phyloP scores from a whole-genome alignment of 2,113 vertebrate genomes.

The Hylia prasina region DNA sequence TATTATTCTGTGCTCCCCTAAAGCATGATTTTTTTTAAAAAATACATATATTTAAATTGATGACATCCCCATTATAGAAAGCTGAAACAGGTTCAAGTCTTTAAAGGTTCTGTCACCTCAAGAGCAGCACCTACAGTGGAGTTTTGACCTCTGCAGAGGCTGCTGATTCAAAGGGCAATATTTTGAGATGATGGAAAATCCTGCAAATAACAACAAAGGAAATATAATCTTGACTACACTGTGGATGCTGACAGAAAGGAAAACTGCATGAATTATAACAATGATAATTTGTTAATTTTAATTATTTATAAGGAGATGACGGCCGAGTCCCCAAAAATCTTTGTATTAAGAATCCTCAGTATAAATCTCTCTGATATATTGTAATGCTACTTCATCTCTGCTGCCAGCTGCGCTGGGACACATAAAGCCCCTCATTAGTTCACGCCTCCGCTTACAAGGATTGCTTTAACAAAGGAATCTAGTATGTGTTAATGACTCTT shows the following conservation, averaged over 20 bases:
- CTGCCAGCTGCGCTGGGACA: constrained; percentile 49
- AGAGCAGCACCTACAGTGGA: background rate
- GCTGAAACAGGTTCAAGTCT: background rate
- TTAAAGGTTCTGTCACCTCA: background rate
- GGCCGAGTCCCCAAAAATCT: constrained; percentile 48
- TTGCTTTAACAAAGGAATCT: constrained; percentile 64
- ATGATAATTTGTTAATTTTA: constrained; percentile 68
- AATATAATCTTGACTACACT: constrained; percentile 1
- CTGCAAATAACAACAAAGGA: constrained; percentile 13
- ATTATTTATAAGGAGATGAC: constrained; percentile 67
- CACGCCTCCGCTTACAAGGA: constrained; percentile 43
- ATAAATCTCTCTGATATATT: constrained; percentile 66
- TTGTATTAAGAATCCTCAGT: constrained; percentile 44
- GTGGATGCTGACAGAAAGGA: constrained; percentile 32
- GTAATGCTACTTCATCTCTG: constrained; percentile 54
- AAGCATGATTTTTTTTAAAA: background rate
- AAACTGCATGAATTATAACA: constrained; percentile 53
- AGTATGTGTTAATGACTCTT: constrained; percentile 55
- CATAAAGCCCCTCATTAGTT: constrained; percentile 68
- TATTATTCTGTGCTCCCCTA: background rate
- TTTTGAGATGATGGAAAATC: background rate
- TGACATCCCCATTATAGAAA: background rate
- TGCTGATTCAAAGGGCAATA: background rate
- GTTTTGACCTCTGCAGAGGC: background rate
- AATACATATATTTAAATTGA: background rate